phyloP scores from a whole-genome alignment of 2,888 invertebrate species.

The Ramazzottius varieornatus region DNA sequence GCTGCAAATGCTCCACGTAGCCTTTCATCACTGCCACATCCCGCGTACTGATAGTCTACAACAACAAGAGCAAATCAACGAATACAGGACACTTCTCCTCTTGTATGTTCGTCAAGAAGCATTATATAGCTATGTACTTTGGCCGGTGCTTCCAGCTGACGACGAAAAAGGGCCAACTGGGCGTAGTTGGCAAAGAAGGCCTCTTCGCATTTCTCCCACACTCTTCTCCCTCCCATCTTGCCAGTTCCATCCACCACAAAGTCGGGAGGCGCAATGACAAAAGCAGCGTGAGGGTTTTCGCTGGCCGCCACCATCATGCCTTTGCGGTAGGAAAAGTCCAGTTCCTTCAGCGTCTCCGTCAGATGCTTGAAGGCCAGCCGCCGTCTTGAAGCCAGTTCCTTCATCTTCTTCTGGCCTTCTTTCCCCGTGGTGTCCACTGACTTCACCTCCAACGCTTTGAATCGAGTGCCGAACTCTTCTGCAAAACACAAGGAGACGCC shows the following conservation, averaged over 20 bases:
- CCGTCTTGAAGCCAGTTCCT: slow-evolving; percentile 41
- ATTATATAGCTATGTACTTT: no score
- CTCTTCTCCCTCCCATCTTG: neutral
- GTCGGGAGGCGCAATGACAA: neutral
- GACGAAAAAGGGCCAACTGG: neutral
- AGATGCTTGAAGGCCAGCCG: slow-evolving; percentile 56
- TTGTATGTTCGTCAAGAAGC: no score
- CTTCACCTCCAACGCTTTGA: no score
- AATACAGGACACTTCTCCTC: no score
- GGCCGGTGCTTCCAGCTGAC: neutral
- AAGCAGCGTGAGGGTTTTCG: neutral
- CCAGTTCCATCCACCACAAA: no score
- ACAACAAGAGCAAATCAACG: neutral
- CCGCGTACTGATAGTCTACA: neutral
- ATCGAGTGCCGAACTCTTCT: no score
- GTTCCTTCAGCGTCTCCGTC: slow-evolving; percentile 43
- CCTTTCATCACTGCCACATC: neutral
- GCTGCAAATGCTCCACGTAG: neutral
- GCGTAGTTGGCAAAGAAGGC: neutral
- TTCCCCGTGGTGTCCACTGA: no score
- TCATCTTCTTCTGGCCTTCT: no score
- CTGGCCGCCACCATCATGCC: neutral
- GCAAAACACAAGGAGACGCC: no score
- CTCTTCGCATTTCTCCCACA: neutral
- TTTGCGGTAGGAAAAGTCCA: slow-evolving; percentile 14